Base-by-base conservation (phyloP, 1,140 invertebrate genomes). In the Branchinecta lynchi region DNA sequence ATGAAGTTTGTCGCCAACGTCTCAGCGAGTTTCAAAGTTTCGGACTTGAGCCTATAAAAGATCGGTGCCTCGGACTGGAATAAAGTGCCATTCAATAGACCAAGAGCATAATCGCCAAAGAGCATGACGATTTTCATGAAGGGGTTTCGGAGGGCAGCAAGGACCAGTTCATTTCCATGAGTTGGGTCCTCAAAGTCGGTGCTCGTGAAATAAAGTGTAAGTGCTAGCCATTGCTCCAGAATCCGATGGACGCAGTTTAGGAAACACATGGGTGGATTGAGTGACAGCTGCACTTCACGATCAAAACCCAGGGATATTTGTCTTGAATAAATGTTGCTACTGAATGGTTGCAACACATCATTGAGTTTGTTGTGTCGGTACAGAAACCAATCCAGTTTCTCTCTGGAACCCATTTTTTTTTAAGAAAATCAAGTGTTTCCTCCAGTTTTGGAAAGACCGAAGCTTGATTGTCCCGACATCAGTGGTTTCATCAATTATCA, bases 91-190 rank as follows among this genome's bases (percentile, higher is more conserved):
- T 9, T 51, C n/a, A 51, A 51, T 51, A 51, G 46, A 9, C 46
- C 46, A 51, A 51, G 46, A n/a, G n/a, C n/a, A n/a, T 51, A 51
- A 9, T 51, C 46, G 9, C 9, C n/a, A 51, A 51, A 51, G 9
- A 51, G 9, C 46, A 51, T 51, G 9, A 51, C n/a, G 46, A 51
- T n/a, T 51, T 51, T 51, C 46, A 51, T 51, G n/a, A 51, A n/a
- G 9, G 46, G 46, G n/a, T 51, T n/a, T n/a, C 46, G 46, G 9
- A 51, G n/a, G 9, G 46, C 46, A 51, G 9, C n/a, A 51, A 51
- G n/a, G 46, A 51, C 46, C 9, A 51, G 46, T n/a, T 51, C 46
- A 51, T 51, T 51, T 51, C 46, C 46, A 51, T 51, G n/a, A 51
- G n/a, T n/a, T 9, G 46, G 46, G 46, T 51, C 46, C 46, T 51